Evolutionary conservation across 2,113 vertebrate genomes (phyloP).

Genomic region (Ammospiza caudacuta): DNA sequence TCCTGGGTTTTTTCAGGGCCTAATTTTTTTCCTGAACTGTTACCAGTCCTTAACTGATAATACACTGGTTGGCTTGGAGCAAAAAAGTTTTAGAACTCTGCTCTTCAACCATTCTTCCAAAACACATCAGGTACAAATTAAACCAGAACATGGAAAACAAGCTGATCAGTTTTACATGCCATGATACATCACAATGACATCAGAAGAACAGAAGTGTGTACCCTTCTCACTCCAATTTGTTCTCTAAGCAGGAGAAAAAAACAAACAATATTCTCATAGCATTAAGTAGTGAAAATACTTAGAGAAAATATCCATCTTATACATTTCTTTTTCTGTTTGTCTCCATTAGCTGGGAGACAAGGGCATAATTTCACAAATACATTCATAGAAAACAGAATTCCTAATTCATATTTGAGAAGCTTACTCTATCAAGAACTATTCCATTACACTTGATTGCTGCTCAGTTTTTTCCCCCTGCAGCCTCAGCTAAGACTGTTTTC

Average conservation of each 20-base stretch:
- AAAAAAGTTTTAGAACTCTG: not conserved
- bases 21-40: not conserved
- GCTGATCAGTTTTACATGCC: not conserved
- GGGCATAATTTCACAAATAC: not conserved
- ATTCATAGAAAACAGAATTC: not conserved
- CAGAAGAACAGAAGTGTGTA: not conserved
- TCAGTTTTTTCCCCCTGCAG: not conserved
- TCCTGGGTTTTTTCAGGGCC: fast-evolving
- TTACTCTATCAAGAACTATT: not conserved
- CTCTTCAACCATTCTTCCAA: not conserved
- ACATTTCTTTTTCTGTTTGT: not conserved
- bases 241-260: not conserved
- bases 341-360: not conserved
- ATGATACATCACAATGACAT: not conserved
- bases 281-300: not conserved
- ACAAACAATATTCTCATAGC: not conserved
- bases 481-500: not conserved
- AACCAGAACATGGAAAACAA: not conserved
- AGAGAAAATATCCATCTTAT: not conserved
- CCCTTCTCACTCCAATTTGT: not conserved
- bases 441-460: not conserved
- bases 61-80: not conserved
- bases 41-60: not conserved
- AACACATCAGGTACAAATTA: not conserved
- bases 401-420: not conserved